Percentiles rank a stretch among this genome's conserved stretches.
These are phyloP conservation scores for Pollachius pollachius DNA, from an alignment of 2,113 vertebrate species.

Conservation along the genomic window DNA sequence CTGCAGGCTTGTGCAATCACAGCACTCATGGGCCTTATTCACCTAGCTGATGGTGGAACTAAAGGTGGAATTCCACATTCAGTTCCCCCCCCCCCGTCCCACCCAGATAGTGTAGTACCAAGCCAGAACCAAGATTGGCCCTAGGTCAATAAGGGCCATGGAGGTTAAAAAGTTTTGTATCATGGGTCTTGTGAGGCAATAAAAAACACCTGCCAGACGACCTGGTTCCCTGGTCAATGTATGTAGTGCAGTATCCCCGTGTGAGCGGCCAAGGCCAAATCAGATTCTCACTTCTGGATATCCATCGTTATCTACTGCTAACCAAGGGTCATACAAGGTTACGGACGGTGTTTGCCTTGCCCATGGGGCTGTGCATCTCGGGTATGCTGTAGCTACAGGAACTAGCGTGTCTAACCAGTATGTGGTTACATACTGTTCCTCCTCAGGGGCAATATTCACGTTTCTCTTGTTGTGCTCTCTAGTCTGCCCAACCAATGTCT, in stretches of 20 bases:
- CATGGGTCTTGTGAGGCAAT: conserved; percentile 12
- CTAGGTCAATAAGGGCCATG: too few relatives aligned
- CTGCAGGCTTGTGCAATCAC: conserved; percentile 17
- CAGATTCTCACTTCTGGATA: conserved; percentile 23
- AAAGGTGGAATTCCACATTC: too few relatives aligned
- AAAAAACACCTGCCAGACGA: conserved; percentile 47
- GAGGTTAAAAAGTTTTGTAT: conserved; percentile 37
- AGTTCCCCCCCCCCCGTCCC: too few relatives aligned
- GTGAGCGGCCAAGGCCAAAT: conserved; percentile 34
- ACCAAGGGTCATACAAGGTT: neutral
- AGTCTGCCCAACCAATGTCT: neutral
- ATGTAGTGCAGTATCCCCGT: conserved; percentile 4
- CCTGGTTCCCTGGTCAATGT: conserved; percentile 21
- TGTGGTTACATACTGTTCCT: neutral
- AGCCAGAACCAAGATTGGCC: too few relatives aligned
- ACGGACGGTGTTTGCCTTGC: too few relatives aligned
- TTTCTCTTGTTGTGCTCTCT: neutral
- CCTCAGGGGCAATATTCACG: too few relatives aligned
- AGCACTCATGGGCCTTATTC: conserved; percentile 34
- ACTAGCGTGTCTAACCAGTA: neutral
- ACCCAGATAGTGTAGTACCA: too few relatives aligned
- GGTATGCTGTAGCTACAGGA: conserved; percentile 13
- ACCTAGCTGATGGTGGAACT: too few relatives aligned
- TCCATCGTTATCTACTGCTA: conserved; percentile 21
- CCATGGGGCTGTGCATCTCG: neutral